Evolutionary conservation across 2,888 invertebrate genomes (phyloP).

Genomic region (Onthophagus sagittarius): DNA sequence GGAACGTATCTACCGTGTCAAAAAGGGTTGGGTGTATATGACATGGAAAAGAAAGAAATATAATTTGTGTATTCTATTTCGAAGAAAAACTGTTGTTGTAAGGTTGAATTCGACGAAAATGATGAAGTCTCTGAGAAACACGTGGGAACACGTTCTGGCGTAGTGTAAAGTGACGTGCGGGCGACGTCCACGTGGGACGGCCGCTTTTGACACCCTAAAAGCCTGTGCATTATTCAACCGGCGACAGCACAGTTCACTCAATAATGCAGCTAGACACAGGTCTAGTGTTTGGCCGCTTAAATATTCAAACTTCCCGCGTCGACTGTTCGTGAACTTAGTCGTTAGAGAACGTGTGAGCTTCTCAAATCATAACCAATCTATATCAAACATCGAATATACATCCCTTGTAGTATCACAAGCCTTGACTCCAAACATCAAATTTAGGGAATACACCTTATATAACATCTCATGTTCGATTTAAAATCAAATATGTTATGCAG

Average conservation of each 20-base stretch:
- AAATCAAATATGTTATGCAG: neutral
- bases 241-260: constrained; percentile 49
- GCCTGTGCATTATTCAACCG: constrained; percentile 47
- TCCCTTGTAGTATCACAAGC: too few relatives aligned
- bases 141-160: neutral
- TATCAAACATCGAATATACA: neutral
- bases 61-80: neutral
- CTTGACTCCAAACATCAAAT: too few relatives aligned
- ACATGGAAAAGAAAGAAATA: too few relatives aligned
- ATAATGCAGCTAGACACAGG: constrained; percentile 50
- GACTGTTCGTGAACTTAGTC: constrained; percentile 14
- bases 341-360: neutral
- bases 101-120: neutral
- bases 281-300: constrained; percentile 50
- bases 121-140: neutral
- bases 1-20: too few relatives aligned
- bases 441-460: too few relatives aligned
- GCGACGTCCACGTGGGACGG: constrained; percentile 18
- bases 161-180: constrained; percentile 17
- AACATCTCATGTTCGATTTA: too few relatives aligned
- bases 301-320: constrained; percentile 44
- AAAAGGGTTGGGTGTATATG: too few relatives aligned
- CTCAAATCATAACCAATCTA: neutral
- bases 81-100: neutral
- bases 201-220: constrained; percentile 49